Conservation (phyloP, 1,140 invertebrate genomes). For the Tetramorium parvispinum region DNA sequence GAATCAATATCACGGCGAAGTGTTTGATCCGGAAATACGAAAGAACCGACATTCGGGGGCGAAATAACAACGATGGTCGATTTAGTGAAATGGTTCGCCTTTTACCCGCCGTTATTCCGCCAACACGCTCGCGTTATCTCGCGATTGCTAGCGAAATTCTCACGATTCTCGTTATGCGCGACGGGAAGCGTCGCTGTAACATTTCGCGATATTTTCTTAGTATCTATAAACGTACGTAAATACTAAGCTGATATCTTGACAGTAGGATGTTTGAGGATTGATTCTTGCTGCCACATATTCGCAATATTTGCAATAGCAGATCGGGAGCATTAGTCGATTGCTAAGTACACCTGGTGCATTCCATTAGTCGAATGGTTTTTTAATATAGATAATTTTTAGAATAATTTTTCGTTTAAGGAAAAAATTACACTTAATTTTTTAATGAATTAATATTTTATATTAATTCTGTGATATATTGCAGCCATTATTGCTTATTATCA, state of each 20-base stretch:
- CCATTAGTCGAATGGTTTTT: not conserved
- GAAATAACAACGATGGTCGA: not conserved
- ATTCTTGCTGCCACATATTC: not conserved
- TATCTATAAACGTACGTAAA: not conserved
- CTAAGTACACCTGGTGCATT: not conserved
- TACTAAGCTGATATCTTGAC: not conserved
- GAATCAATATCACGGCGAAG: constrained; percentile 26
- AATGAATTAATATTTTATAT: constrained; percentile 5
- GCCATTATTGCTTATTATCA: not conserved
- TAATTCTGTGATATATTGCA: not conserved
- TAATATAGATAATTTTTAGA: not conserved
- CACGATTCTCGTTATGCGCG: not conserved
- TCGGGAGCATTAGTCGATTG: not conserved
- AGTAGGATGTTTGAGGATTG: not conserved
- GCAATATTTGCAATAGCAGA: not conserved
- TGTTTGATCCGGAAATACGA: not conserved
- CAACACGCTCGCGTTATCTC: not conserved
- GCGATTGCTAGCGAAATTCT: not conserved
- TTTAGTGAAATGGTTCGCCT: not conserved
- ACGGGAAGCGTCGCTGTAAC: not conserved
- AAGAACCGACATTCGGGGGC: too few relatives aligned
- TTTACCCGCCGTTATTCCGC: not conserved
- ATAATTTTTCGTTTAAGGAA: not conserved
- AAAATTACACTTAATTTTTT: not conserved
- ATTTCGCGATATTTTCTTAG: not conserved